Evolutionary conservation across 2,888 invertebrate species (phyloP).

Genomic region (Cremastinae sp.): DNA sequence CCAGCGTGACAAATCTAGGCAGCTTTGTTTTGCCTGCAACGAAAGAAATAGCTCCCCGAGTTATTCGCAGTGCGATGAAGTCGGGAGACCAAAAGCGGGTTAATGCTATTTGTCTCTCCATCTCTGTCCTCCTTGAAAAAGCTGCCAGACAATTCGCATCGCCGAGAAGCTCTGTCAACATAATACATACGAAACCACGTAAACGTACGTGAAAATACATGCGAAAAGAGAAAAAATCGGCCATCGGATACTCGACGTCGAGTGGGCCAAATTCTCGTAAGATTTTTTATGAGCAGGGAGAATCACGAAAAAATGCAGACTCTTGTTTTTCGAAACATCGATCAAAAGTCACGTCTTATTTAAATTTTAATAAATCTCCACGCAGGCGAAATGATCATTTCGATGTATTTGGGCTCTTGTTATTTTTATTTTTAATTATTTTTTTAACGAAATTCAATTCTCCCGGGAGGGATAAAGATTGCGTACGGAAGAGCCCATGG

Average conservation of each 20-base stretch:
- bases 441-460: neutral
- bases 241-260: neutral
- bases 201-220: neutral
- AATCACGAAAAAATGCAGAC: too few species aligned
- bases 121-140: constrained; percentile 48
- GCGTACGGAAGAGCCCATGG: neutral
- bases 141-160: constrained; percentile 46
- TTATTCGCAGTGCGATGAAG: constrained; percentile 41
- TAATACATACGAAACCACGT: constrained; percentile 4
- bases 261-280: too few species aligned
- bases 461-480: neutral
- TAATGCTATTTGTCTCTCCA: constrained; percentile 68
- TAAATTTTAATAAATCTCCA: too few species aligned
- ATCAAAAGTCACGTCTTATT: too few species aligned
- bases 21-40: constrained; percentile 64
- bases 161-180: constrained; percentile 29
- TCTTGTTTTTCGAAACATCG: too few species aligned
- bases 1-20: constrained; percentile 67
- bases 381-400: neutral
- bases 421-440: neutral
- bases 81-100: constrained; percentile 56
- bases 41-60: constrained; percentile 11
- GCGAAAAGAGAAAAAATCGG: neutral
- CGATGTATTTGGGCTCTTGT: too few species aligned
- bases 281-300: too few species aligned